Evolutionary conservation across 2,888 invertebrate species (phyloP).

Genomic region (Anarsia innoxiella): DNA sequence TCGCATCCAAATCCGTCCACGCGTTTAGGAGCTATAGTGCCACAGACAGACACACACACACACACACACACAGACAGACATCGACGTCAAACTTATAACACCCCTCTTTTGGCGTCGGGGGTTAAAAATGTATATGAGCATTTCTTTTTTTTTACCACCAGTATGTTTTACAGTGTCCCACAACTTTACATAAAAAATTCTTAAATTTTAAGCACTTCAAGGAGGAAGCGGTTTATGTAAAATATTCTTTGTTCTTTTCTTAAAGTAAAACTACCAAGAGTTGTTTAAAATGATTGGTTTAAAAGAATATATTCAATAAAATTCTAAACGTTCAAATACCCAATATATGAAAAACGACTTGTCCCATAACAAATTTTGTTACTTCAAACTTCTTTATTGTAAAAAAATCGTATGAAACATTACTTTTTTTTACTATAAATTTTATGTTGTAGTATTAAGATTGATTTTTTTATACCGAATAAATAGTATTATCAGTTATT

Average conservation of each 20-base stretch:
- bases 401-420: not conserved
- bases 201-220: not conserved
- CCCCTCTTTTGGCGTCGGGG: too few species aligned
- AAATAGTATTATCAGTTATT: not conserved
- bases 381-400: not conserved
- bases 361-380: not conserved
- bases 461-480: not conserved
- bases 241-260: not conserved
- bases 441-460: not conserved
- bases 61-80: too few species aligned
- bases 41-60: too few species aligned
- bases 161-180: not conserved
- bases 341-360: not conserved
- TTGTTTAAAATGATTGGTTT: not conserved
- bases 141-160: constrained; percentile 1
- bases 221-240: not conserved
- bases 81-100: too few species aligned
- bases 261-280: not conserved
- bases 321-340: not conserved
- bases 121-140: constrained; percentile 1
- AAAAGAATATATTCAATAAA: not conserved
- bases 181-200: not conserved
- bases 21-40: too few species aligned
- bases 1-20: too few species aligned
- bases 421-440: not conserved